Conservation (phyloP, 2,113 vertebrate genomes). For the Plecotus auritus region DNA sequence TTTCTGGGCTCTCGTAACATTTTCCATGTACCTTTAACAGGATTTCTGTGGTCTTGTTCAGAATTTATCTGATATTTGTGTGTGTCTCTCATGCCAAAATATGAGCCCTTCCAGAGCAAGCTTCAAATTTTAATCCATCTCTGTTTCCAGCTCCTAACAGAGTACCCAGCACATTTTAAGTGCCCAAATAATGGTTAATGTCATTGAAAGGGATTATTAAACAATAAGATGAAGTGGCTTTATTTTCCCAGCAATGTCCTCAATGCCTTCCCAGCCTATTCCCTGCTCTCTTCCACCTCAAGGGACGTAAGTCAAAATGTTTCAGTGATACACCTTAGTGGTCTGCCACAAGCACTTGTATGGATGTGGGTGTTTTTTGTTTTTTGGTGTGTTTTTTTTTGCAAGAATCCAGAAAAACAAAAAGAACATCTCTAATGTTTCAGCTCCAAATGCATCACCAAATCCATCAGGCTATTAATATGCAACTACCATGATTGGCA, state of each 20-base stretch:
- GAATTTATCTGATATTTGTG: background rate
- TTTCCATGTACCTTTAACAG: background rate
- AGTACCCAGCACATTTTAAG: background rate
- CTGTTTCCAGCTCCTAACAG: background rate
- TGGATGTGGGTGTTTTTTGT: background rate
- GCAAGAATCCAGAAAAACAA: background rate
- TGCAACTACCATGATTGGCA: constrained; percentile 25
- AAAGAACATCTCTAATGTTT: constrained; percentile 10
- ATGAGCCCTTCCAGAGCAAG: background rate
- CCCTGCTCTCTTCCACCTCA: background rate
- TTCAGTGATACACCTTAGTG: background rate
- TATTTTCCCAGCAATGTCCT: background rate
- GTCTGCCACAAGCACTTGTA: background rate
- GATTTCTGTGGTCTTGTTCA: background rate
- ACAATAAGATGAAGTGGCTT: background rate
- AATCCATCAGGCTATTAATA: constrained; percentile 20
- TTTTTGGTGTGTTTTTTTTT: background rate
- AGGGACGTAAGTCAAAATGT: background rate
- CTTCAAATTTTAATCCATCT: background rate
- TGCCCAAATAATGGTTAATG: background rate
- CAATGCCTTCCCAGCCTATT: background rate
- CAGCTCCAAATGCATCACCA: constrained; percentile 23
- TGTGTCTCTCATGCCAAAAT: background rate
- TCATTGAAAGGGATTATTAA: background rate
- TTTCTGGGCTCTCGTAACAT: background rate